Percentiles rank a stretch among this genome's conserved stretches.
phyloP scores from a whole-genome alignment of 2,888 invertebrate species.

The Campopleginae sp. region DNA sequence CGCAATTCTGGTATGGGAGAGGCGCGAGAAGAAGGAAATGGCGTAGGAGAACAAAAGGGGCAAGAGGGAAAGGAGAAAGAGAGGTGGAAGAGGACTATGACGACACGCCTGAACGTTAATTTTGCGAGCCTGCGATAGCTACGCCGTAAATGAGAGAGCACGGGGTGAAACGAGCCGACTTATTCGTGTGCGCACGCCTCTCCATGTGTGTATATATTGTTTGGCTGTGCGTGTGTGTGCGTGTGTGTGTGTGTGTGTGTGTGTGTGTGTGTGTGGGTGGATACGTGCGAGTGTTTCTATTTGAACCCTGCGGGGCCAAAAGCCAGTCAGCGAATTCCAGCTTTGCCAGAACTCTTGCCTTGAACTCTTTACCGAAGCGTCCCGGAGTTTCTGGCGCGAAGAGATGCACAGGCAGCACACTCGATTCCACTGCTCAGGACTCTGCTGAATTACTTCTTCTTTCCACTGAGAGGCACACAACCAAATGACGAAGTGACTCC shows the following conservation, averaged over 20 bases:
- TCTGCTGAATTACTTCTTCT: conserved; percentile 23
- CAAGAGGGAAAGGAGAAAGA: not conserved
- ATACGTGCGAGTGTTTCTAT: not conserved
- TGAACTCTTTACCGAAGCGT: conserved; percentile 1
- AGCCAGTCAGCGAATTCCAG: conserved; percentile 52
- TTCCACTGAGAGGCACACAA: conserved; percentile 35
- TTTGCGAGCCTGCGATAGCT: conserved; percentile 59
- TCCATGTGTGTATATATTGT: not conserved
- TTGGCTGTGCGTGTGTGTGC: not conserved
- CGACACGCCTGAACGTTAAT: conserved; percentile 65
- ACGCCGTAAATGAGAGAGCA: conserved; percentile 52
- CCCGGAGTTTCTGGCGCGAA: not conserved
- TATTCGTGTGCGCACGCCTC: not conserved
- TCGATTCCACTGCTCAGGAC: not conserved
- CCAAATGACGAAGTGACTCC: conserved; percentile 32
- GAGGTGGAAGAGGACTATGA: conserved; percentile 30
- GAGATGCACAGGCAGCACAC: conserved; percentile 8
- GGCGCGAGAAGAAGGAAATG: conserved; percentile 9
- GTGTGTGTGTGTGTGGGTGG: not conserved
- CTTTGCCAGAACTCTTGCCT: conserved; percentile 33
- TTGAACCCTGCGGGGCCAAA: conserved; percentile 33
- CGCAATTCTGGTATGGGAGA: conserved; percentile 18
- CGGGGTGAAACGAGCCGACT: conserved; percentile 52
- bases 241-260: not conserved
- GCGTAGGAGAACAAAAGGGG: too few relatives aligned